Conservation (phyloP, 2,113 vertebrate genomes). For the Paradoxurus hermaphroditus region DNA sequence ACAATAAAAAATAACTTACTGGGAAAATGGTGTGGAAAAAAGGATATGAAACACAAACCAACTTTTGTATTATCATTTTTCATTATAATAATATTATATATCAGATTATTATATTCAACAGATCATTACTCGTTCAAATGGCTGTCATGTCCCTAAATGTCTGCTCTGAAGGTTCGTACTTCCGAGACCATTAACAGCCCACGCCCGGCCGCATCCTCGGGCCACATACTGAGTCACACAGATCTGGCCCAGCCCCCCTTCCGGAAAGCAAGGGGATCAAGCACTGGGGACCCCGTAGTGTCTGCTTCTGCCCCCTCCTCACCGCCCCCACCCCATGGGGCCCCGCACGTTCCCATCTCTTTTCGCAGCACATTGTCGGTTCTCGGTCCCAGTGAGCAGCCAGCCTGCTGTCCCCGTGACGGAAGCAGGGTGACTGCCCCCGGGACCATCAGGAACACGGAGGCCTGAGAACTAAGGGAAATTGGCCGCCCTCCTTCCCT, state of each 20-base stretch:
- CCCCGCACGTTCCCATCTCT: neutral
- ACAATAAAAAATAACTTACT: neutral
- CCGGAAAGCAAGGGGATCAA: neutral
- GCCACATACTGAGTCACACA: neutral
- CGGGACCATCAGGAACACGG: neutral
- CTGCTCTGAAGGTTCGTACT: neutral
- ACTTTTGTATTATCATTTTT: neutral
- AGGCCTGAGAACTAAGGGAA: neutral
- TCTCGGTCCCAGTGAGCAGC: neutral
- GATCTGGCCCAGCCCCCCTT: neutral
- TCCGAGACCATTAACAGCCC: neutral
- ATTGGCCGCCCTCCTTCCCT: neutral
- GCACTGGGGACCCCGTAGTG: neutral
- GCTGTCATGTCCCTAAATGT: neutral
- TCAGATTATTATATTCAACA: neutral
- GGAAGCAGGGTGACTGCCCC: neutral
- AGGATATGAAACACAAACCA: neutral
- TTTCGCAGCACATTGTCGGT: neutral
- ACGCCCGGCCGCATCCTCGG: accelerated
- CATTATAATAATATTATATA: neutral
- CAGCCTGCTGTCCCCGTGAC: neutral
- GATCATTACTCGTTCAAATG: too few relatives aligned
- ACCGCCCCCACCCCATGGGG: neutral
- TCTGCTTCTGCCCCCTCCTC: neutral
- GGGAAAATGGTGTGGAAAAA: neutral